Evolutionary conservation across 2,113 vertebrate genomes (phyloP), one percentile per base, ranked within the genome.

Genomic region (Uria lomvia): DNA sequence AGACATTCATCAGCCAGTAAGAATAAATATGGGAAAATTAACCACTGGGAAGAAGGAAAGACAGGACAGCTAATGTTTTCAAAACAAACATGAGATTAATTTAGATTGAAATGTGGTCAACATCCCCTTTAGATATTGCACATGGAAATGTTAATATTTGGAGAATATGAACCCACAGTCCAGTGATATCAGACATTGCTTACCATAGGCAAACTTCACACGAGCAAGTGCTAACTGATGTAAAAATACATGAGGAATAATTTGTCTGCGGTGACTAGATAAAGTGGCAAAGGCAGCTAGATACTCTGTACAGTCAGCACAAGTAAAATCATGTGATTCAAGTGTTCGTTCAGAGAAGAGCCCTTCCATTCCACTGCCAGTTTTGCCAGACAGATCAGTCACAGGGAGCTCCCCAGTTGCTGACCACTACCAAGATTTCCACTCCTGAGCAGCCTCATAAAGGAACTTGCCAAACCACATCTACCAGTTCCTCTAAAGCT

Each of bases 51-150:
- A 81, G 49, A 67, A 86, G 20, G 21, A 71, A 76, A 88, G 68
- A 75, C 40, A 89, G 56, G 60, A 45, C n/a, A 63, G 24, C 21
- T 67, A 52, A 53, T 13, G 40, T 30, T 91, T 89, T 89, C 52
- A 82, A 95, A 96, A 78, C 38, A 93, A 96, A 85, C 34, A 55
- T 50, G 23, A 95, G 24, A 68, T 89, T 91, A 91, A 95, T 96
- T 89, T 85, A 66, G 52, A 56, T 13, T 85, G 89, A 96, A 87
- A 50, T 42, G 86, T 77, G 24, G 77, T 84, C 47, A 91, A 73
- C 62, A 81, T 84, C 38, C 42, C 67, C 68, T 84, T 88, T 43
- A 93, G 76, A 62, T 67, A 92, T 63, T n/a, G 58, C 36, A 38
- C 32, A 45, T 3, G 4, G 45, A 89, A 91, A 81, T 4, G 0